phyloP scores from a whole-genome alignment of 1,140 invertebrate species.

The Nasonia longicornis region DNA sequence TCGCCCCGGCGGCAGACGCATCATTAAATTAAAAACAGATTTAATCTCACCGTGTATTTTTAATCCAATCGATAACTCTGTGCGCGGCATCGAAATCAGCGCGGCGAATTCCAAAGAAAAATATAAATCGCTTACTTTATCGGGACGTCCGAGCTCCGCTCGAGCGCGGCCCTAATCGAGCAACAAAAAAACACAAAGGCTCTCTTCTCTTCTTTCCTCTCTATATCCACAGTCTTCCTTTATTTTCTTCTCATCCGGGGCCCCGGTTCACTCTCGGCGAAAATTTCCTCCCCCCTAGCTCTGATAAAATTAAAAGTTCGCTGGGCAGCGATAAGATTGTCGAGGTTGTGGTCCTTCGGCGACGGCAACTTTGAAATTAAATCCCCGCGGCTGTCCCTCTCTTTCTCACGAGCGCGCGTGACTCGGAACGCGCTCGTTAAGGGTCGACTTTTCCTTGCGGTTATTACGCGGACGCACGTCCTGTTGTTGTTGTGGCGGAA shows the following conservation, averaged over 20 bases:
- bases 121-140: not conserved
- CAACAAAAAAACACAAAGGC: conserved; percentile 15
- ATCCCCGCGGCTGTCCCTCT: not conserved
- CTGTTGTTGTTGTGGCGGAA: not conserved
- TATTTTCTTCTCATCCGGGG: not conserved
- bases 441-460: not conserved
- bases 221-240: not conserved
- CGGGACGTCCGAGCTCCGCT: not conserved
- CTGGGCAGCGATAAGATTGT: not conserved
- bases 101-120: not conserved
- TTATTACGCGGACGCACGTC: not conserved
- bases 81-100: not conserved
- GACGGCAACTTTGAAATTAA: conserved; percentile 12
- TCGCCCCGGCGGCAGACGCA: not conserved
- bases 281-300: not conserved
- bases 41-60: not conserved
- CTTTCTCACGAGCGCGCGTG: not conserved
- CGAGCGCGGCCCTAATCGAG: not conserved
- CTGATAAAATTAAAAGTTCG: conserved; percentile 22
- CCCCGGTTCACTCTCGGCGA: not conserved
- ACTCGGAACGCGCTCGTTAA: not conserved
- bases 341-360: not conserved
- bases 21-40: not conserved
- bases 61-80: not conserved
- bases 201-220: not conserved